Evolutionary conservation across 1,140 invertebrate genomes (phyloP).

Genomic region (Drosophila auraria): DNA sequence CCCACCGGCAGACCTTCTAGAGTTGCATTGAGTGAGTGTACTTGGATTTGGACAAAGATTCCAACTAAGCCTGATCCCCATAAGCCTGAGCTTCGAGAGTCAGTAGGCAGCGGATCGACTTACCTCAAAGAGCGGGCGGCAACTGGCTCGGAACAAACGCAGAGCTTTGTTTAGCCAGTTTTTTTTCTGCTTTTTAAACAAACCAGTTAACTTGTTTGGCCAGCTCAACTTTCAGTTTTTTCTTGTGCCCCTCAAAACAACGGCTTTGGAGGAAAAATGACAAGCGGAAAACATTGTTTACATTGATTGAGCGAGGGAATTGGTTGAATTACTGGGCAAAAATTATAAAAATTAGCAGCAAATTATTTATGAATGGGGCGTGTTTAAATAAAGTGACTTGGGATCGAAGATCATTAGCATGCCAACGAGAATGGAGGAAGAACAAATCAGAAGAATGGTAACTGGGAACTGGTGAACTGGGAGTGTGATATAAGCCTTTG

Average conservation of each 20-base stretch:
- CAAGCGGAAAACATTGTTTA: slow-evolving; percentile 64
- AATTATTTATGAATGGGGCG: slow-evolving; percentile 61
- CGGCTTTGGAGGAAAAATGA: slow-evolving; percentile 38
- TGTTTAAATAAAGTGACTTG: slow-evolving; percentile 27
- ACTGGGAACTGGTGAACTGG: slow-evolving; percentile 17
- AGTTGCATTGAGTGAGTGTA: slow-evolving; percentile 26
- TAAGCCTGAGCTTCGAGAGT: slow-evolving; percentile 43
- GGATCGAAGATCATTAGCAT: slow-evolving; percentile 57
- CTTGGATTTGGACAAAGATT: slow-evolving; percentile 49
- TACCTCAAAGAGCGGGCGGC: slow-evolving; percentile 21
- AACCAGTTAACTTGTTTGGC: slow-evolving; percentile 53
- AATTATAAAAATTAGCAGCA: slow-evolving; percentile 62
- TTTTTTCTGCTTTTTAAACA: slow-evolving; percentile 23
- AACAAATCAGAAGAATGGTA: slow-evolving; percentile 14
- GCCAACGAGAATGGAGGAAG: slow-evolving; percentile 16
- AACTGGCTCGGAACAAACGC: slow-evolving; percentile 41
- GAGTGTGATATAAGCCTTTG: slow-evolving; percentile 29
- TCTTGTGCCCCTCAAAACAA: slow-evolving; percentile 5
- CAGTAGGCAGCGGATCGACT: slow-evolving; percentile 29
- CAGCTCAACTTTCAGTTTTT: slow-evolving; percentile 63
- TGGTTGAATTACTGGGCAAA: slow-evolving; percentile 26
- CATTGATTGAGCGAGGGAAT: slow-evolving; percentile 34
- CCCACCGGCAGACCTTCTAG: slow-evolving; percentile 39
- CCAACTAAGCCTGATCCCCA: slow-evolving; percentile 30
- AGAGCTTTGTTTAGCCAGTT: slow-evolving; percentile 47